A percentile compares a stretch with the other conserved stretches of the same genome.
These are phyloP conservation scores for Chesias legatella DNA, from an alignment of 2,888 invertebrate species.

Conservation along the genomic window DNA sequence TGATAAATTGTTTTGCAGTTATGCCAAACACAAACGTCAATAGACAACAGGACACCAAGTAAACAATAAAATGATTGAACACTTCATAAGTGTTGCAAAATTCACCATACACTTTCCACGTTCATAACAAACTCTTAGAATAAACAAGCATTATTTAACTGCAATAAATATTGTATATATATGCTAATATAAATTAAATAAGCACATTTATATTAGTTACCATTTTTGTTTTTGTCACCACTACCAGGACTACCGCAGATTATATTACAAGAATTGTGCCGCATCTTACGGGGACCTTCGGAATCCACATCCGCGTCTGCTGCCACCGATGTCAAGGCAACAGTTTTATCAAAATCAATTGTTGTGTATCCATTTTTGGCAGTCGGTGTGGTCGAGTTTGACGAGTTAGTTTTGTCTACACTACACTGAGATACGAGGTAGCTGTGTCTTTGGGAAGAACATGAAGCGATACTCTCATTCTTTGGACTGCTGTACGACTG, in stretches of 20 bases:
- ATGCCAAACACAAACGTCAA: too few relatives aligned
- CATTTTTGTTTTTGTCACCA: constrained; percentile 45
- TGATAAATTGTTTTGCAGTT: too few relatives aligned
- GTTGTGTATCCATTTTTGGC: constrained; percentile 88
- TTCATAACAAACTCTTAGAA: too few relatives aligned
- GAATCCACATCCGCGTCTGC: constrained; percentile 84
- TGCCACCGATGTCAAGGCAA: constrained; percentile 91
- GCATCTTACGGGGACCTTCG: constrained; percentile 88
- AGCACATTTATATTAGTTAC: constrained; percentile 1
- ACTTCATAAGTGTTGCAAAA: too few relatives aligned
- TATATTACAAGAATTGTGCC: constrained; percentile 88
- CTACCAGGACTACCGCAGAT: constrained; percentile 67
- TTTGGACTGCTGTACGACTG: constrained; percentile 55
- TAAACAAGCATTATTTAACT: too few relatives aligned
- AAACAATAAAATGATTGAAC: too few relatives aligned
- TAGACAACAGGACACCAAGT: too few relatives aligned
- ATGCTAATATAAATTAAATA: too few relatives aligned
- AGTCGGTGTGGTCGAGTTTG: constrained; percentile 79
- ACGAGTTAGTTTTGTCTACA: constrained; percentile 45
- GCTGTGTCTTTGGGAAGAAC: constrained; percentile 49
- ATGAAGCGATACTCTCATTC: constrained; percentile 54
- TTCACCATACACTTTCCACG: too few relatives aligned
- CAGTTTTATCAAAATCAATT: constrained; percentile 96
- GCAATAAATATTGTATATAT: too few relatives aligned
- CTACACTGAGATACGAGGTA: constrained; percentile 60